Conservation (phyloP, 2,888 invertebrate species). For the Steromphala cineraria region DNA sequence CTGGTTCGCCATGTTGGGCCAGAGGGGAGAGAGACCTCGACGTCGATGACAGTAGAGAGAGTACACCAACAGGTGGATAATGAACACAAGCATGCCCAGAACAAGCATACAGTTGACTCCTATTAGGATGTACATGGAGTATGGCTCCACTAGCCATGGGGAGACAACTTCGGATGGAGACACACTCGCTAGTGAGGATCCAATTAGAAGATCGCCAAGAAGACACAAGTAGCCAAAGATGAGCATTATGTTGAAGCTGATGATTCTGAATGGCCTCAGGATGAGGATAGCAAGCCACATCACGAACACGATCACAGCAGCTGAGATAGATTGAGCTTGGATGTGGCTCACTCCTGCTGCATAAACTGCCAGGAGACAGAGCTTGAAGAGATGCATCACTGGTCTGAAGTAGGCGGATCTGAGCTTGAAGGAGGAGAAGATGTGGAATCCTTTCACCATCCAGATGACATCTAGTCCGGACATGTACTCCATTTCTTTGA, state of each 20-base stretch:
- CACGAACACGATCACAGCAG: constrained; percentile 46
- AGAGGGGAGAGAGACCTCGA: constrained; percentile 55
- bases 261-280: constrained; percentile 64
- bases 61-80: constrained; percentile 50
- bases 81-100: constrained; percentile 42
- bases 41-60: constrained; percentile 49
- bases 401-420: constrained; percentile 62
- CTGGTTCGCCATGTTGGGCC: constrained; percentile 65
- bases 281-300: constrained; percentile 45
- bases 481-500: constrained; percentile 70
- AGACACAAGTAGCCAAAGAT: constrained; percentile 55
- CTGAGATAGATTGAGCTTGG: constrained; percentile 52
- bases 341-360: constrained; percentile 57
- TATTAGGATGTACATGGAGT: constrained; percentile 51
- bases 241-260: constrained; percentile 61
- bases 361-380: constrained; percentile 55
- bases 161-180: constrained; percentile 37
- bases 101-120: constrained; percentile 53
- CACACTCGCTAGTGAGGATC: constrained; percentile 48
- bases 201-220: constrained; percentile 54
- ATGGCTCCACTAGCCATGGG: constrained; percentile 59
- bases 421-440: constrained; percentile 68
- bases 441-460: constrained; percentile 61
- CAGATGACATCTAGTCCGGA: constrained; percentile 68
- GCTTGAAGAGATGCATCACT: constrained; percentile 52